Evolutionary conservation across 2,113 vertebrate species (phyloP).

Genomic region (Nerophis ophidion): DNA sequence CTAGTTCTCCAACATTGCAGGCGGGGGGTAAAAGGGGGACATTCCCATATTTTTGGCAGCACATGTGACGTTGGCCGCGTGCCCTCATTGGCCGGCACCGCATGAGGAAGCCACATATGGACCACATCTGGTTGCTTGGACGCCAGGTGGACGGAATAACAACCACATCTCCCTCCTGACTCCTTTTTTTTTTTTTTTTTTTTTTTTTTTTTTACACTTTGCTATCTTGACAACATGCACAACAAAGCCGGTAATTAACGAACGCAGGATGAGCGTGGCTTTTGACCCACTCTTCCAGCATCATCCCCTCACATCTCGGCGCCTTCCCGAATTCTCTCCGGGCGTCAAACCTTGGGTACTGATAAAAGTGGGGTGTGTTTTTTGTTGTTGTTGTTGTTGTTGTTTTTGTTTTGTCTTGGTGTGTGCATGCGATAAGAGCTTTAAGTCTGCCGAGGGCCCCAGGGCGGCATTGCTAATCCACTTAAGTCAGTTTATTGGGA

Average conservation of each 20-base stretch:
- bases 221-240: constrained; percentile 1
- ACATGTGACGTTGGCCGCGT: constrained; percentile 18
- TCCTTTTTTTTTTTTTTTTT: constrained; percentile 18
- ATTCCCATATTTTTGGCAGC: constrained; percentile 30
- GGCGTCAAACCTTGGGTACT: constrained; percentile 17
- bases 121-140: constrained; percentile 42
- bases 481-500: constrained; percentile 63
- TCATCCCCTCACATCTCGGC: constrained; percentile 35
- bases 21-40: not conserved
- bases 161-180: constrained; percentile 29
- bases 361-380: constrained; percentile 50
- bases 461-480: constrained; percentile 62
- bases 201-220: constrained; percentile 13
- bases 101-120: constrained; percentile 18
- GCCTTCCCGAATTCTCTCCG: constrained; percentile 20
- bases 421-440: constrained; percentile 57
- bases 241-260: constrained; percentile 11
- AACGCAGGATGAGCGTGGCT: constrained; percentile 11
- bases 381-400: not conserved
- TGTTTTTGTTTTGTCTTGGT: constrained; percentile 48
- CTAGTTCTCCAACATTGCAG: no score
- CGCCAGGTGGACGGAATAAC: constrained; percentile 45
- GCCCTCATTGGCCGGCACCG: constrained; percentile 35
- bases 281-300: constrained; percentile 7
- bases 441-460: constrained; percentile 50